Base-by-base conservation (phyloP, 1,140 invertebrate species). In the Cydia amplana region DNA sequence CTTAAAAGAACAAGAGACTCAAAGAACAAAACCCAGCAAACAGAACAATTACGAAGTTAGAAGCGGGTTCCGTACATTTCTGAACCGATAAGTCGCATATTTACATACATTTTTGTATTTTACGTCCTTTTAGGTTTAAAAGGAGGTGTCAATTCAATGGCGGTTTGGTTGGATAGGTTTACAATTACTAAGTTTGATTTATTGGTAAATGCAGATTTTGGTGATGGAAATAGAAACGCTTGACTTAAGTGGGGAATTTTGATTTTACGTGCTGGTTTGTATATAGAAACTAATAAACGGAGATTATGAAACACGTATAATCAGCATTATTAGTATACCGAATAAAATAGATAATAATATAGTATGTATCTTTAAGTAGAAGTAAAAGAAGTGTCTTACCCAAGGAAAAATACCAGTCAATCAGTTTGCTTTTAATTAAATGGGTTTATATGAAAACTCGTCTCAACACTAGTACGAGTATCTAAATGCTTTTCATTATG, bases 101-200 rank as follows among this genome's bases (percentile, higher is more conserved):
- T 60, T 60, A 60, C 18, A 60, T 60, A 60, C 7, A 60, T 60
- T 60, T 60, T 60, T 7, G 5, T 60, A 20, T 18, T 2, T 9
- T 60, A 60, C 55, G 55, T 20, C 55, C 0, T 60, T 60, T 23
- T 60, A 12, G 55, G 23, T 20, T 18, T 2, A 3, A n/a, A 60
- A 9, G 14, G 49, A 16, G n/a, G 49, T 51, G 49, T 51, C 16
- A n/a, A 51, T 51, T 51, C 16, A n/a, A 51, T 51, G n/a, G 55
- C 55, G 55, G 55, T 60, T 5, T 60, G 7, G 55, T 10, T n/a
- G 55, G 55, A 60, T 60, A 23, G n/a, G n/a, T 18, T 60, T 60
- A 60, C 55, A 60, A 60, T 60, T 60, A 60, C n/a, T n/a, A 60
- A 60, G n/a, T 60, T 60, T 60, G 55, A 60, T 60, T 60, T 60